Base-by-base conservation (phyloP, 2,888 invertebrate species). In the Bugulina stolonifera region DNA sequence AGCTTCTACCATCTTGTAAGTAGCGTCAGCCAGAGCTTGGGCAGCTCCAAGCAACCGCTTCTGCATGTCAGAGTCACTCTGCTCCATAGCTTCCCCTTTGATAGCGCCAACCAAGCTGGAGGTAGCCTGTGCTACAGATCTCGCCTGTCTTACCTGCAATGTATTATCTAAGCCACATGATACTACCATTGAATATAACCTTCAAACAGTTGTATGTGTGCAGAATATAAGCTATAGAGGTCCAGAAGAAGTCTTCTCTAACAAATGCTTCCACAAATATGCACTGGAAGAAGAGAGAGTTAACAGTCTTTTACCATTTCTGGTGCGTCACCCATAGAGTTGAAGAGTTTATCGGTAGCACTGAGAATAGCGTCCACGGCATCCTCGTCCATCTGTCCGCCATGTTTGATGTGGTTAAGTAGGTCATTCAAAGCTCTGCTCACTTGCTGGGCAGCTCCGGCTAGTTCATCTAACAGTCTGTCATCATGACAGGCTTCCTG, bases 221-320 rank as follows among this genome's bases (percentile, higher is more conserved):
- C n/a, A n/a, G n/a, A n/a, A n/a, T n/a, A n/a, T n/a, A n/a, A n/a
- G n/a, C n/a, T n/a, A n/a, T n/a, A n/a, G n/a, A n/a, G n/a, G n/a
- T n/a, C n/a, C n/a, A n/a, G n/a, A n/a, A n/a, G n/a, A n/a, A n/a
- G n/a, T n/a, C n/a, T n/a, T n/a, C n/a, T n/a, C n/a, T n/a, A n/a
- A n/a, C n/a, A n/a, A n/a, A n/a, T n/a, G n/a, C n/a, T n/a, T n/a
- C n/a, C n/a, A n/a, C n/a, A n/a, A n/a, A n/a, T n/a, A n/a, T n/a
- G n/a, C n/a, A n/a, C n/a, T n/a, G n/a, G n/a, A n/a, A n/a, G n/a
- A n/a, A n/a, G n/a, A n/a, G n/a, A n/a, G n/a, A n/a, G n/a, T n/a
- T n/a, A n/a, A n/a, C n/a, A n/a, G n/a, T n/a, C n/a, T 0, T 90
- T 89, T 64, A 98, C 92, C 96, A 97, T 96, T 85, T 96, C 95